These are phyloP conservation scores for Thyatira batis DNA, from an alignment of 2,888 invertebrate species.

Conservation along the genomic window DNA sequence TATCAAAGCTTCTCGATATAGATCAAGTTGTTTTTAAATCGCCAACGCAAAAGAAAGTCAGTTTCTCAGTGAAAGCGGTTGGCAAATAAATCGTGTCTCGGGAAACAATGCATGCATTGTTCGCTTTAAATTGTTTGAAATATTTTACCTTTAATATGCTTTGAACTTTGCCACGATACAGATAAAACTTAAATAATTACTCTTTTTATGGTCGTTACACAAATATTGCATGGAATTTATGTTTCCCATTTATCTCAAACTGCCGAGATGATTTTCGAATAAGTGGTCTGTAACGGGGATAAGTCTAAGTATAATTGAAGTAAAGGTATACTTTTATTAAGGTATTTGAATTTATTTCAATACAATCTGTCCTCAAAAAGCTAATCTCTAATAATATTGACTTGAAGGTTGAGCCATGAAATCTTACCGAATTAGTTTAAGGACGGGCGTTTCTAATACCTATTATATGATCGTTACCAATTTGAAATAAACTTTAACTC, in stretches of 20 bases:
- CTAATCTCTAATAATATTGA: no score
- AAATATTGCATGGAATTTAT: neutral
- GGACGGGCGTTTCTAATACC: no score
- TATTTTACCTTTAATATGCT: constrained; percentile 50
- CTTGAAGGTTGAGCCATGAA: no score
- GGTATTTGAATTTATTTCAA: neutral
- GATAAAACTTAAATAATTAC: constrained; percentile 31
- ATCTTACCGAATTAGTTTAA: no score
- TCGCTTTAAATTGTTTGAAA: constrained; percentile 66
- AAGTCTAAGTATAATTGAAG: no score
- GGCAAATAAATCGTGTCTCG: constrained; percentile 65
- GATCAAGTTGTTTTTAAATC: constrained; percentile 60
- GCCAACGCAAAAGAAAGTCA: constrained; percentile 66
- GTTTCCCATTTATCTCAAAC: constrained; percentile 2
- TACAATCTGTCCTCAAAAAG: neutral
- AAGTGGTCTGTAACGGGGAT: neutral
- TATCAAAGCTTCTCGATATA: constrained; percentile 60
- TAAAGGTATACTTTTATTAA: neutral
- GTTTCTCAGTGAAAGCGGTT: constrained; percentile 65
- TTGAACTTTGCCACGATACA: constrained; percentile 44
- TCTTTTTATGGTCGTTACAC: constrained; percentile 5
- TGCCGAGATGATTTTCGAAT: neutral
- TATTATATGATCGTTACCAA: no score
- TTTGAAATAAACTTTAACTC: no score
- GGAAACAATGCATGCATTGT: constrained; percentile 78